phyloP scores from a whole-genome alignment of 1,140 invertebrate species.

The honey bee (Apis mellifera) region Amel_HAv3.1 CM009945.2:3489001-3489500 shows the following conservation, averaged over 20 bases:
- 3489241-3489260: constrained; percentile 11
- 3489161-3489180: constrained; percentile 74
- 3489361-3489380: not conserved
- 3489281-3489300: not conserved
- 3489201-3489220: constrained; percentile 72
- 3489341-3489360: not conserved
- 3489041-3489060: not conserved
- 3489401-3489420: too few relatives aligned
- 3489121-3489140: too few relatives aligned
- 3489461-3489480: not conserved
- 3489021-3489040: not conserved
- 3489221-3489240: constrained; percentile 73
- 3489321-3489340: not conserved
- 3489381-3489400: too few relatives aligned
- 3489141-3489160: not conserved
- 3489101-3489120: not conserved
- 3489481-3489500: not conserved
- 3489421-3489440: not conserved
- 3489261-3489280: constrained; percentile 42
- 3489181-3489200: constrained; percentile 73
- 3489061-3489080: not conserved
- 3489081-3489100: not conserved
- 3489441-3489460: not conserved
- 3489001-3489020: not conserved
- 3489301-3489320: not conserved